phyloP scores from a whole-genome alignment of 1,140 invertebrate species.

The Paralvinella palmiformis region DNA sequence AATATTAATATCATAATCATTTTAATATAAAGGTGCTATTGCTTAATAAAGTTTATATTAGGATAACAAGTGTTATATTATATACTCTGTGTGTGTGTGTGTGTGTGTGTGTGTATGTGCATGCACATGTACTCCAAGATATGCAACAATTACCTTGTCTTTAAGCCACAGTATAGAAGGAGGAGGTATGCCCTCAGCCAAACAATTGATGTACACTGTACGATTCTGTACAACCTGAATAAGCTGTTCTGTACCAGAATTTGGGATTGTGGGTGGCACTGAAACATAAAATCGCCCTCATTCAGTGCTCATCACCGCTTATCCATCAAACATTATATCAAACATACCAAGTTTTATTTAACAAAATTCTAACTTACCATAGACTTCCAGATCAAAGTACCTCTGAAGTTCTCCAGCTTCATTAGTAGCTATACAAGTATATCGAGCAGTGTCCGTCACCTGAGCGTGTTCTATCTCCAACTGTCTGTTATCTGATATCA shows the following conservation, averaged over 20 bases:
- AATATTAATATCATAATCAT: too few relatives aligned
- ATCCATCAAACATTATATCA: neutral
- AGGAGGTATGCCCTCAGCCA: constrained; percentile 49
- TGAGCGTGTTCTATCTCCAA: constrained; percentile 31
- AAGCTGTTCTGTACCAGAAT: constrained; percentile 24
- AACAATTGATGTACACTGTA: constrained; percentile 46
- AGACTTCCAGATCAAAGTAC: constrained; percentile 52
- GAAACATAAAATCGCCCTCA: constrained; percentile 24
- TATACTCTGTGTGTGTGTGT: too few relatives aligned
- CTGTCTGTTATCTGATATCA: constrained; percentile 26
- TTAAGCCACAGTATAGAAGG: constrained; percentile 52
- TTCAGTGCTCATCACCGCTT: neutral
- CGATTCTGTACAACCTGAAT: constrained; percentile 36
- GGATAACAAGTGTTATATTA: too few relatives aligned
- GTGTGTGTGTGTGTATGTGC: constrained; percentile 12
- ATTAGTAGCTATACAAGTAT: constrained; percentile 49
- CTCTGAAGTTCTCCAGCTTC: constrained; percentile 47
- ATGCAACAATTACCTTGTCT: too few relatives aligned
- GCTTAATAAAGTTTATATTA: too few relatives aligned
- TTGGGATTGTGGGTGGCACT: constrained; percentile 49
- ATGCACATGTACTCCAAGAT: neutral
- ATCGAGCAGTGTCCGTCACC: constrained; percentile 39
- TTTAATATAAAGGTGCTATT: too few relatives aligned
- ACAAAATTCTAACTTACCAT: constrained; percentile 45
- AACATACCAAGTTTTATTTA: neutral